Conservation (phyloP, 2,888 invertebrate species). For the Stenodera caucasica region DNA sequence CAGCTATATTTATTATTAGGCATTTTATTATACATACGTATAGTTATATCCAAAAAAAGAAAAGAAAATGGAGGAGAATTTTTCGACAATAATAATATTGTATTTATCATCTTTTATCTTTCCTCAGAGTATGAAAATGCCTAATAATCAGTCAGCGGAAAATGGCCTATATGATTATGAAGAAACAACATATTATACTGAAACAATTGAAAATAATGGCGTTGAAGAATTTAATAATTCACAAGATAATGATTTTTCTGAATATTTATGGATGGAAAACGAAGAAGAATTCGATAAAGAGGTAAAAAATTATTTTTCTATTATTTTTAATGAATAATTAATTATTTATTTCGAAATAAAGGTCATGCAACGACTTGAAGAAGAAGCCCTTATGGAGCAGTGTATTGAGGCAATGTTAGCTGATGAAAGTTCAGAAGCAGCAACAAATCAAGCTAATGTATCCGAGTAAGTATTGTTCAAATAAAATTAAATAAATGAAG, state of each 20-base stretch:
- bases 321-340: background rate
- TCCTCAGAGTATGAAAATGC: slow-evolving; percentile 49
- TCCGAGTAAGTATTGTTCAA: slow-evolving; percentile 31
- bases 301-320: slow-evolving; percentile 56
- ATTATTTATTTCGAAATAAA: slow-evolving; percentile 43
- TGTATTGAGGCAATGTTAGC: slow-evolving; percentile 84
- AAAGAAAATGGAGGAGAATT: slow-evolving; percentile 35
- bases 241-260: slow-evolving; percentile 76
- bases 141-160: slow-evolving; percentile 45
- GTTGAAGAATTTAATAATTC: slow-evolving; percentile 55
- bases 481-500: too few species aligned
- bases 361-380: slow-evolving; percentile 84
- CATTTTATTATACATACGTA: background rate
- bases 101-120: slow-evolving; percentile 9
- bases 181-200: slow-evolving; percentile 44
- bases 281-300: slow-evolving; percentile 91
- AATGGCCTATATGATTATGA: slow-evolving; percentile 49
- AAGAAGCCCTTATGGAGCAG: slow-evolving; percentile 85
- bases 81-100: slow-evolving; percentile 28
- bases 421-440: slow-evolving; percentile 61
- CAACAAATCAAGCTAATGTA: slow-evolving; percentile 53
- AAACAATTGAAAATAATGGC: slow-evolving; percentile 44
- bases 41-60: slow-evolving; percentile 27
- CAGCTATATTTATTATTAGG: background rate
- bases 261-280: slow-evolving; percentile 94